Evolutionary conservation across 2,888 invertebrate genomes (phyloP), one percentile per base, ranked within the genome.

Genomic region (Luperina testacea): DNA sequence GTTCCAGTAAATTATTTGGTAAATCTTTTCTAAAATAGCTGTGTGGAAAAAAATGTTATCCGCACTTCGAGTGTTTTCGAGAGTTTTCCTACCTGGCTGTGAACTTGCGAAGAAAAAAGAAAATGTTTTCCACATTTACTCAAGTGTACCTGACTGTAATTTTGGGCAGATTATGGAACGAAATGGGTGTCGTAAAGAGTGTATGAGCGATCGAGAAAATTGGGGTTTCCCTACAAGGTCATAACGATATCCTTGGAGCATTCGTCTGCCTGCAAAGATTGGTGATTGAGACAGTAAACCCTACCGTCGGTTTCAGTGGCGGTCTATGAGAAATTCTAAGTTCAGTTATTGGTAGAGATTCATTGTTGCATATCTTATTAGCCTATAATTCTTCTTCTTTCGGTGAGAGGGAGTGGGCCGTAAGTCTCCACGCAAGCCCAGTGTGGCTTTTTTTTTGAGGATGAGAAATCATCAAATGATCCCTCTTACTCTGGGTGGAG

Each of bases 1-100:
- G 9, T 20, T 32, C 32, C 32, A 32, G 32, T 32, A 32, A 32
- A 32, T 32, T 67, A 65, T 61, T 65, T 57, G 9, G 20, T 38
- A 80, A 80, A 61, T 57, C 45, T 38, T 64, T 59, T 48, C 2
- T 42, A 24, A 63, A 84, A 68, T 27, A 15, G 8, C 8, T 24
- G 9, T 11, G 6, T 53, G 45, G 24, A 3, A 24, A 24, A 38
- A 38, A 38, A 38, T 38, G 38, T 7, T 38, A 38, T 38, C 38
- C 38, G 38, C 38, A 38, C 6, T 38, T 38, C 42, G 42, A 42
- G 42, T 5, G 9, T 42, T 42, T 42, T 42, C 9, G 42, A 42
- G 42, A 9, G 42, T 42, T 42, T 42, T 42, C 9, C 0, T 42
- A 42, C 9, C 42, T 42, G 3, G 38, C 38, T 38, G 38, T 38